A percentile compares a stretch with the other conserved stretches of the same genome.
These are phyloP conservation scores for Chydorus sphaericus DNA, from an alignment of 2,888 invertebrate genomes.

Conservation along the genomic window DNA sequence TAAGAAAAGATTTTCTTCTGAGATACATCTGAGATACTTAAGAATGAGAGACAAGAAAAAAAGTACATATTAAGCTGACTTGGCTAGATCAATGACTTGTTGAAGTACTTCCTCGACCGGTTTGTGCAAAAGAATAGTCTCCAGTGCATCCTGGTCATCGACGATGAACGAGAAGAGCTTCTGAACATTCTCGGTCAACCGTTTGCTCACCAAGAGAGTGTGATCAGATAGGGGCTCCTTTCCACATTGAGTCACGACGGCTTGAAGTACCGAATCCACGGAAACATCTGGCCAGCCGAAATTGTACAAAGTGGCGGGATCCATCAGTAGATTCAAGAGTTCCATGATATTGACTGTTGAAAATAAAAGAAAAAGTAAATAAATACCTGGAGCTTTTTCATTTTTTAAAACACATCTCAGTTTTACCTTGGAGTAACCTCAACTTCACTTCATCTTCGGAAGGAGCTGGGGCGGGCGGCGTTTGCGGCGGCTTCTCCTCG, in stretches of 20 bases:
- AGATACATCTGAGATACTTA: too few species aligned
- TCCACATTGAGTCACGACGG: neutral
- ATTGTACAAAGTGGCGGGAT: neutral
- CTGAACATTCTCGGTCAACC: neutral
- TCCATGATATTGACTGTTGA: constrained; percentile 5
- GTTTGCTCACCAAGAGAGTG: neutral
- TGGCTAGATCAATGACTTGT: constrained; percentile 10
- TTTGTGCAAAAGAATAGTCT: neutral
- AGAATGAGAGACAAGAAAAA: neutral
- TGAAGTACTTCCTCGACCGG: constrained; percentile 2
- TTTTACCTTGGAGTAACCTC: too few species aligned
- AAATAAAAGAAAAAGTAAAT: too few species aligned
- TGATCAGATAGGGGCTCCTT: neutral
- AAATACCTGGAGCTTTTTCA: too few species aligned
- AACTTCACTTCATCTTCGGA: too few species aligned
- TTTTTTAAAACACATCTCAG: too few species aligned
- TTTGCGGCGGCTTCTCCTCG: too few species aligned
- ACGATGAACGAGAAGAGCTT: constrained; percentile 1
- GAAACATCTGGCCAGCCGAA: neutral
- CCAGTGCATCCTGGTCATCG: neutral
- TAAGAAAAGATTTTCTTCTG: too few species aligned
- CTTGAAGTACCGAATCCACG: neutral
- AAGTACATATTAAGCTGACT: neutral
- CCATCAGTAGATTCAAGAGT: constrained; percentile 5
- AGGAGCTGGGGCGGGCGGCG: too few species aligned